Conservation (phyloP, 2,113 vertebrate genomes). For the Nansenia antarctica region DNA sequence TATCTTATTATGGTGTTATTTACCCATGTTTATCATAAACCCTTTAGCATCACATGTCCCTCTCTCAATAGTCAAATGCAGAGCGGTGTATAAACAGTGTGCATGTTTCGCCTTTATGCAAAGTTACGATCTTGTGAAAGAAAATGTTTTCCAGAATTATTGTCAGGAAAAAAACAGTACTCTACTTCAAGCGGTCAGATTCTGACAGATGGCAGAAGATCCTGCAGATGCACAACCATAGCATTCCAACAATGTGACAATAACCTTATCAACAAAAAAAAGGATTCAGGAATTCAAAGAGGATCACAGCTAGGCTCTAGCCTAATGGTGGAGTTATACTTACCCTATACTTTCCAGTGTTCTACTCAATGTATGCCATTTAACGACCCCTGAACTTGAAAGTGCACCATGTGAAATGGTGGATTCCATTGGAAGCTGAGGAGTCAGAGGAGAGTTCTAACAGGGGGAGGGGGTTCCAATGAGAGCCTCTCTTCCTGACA, state of each 20-base stretch:
- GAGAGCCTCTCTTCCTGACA: conserved; percentile 56
- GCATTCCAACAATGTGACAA: neutral
- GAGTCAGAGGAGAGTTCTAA: conserved; percentile 33
- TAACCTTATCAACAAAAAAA: neutral
- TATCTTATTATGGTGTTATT: no score
- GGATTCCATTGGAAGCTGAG: conserved; percentile 58
- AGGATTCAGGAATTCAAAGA: neutral
- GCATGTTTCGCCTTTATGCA: neutral
- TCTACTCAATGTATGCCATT: neutral
- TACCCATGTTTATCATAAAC: no score
- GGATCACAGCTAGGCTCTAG: neutral
- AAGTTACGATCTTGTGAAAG: neutral
- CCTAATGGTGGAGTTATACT: neutral
- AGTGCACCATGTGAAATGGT: conserved; percentile 56
- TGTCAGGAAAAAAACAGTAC: neutral
- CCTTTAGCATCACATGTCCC: conserved; percentile 10
- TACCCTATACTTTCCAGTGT: neutral
- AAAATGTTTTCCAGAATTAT: neutral
- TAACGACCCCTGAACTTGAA: conserved; percentile 54
- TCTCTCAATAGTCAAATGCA: no score
- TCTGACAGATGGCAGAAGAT: neutral
- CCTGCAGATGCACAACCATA: neutral
- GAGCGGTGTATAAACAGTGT: no score
- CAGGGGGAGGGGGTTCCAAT: conserved; percentile 60
- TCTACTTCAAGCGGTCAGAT: neutral